A percentile compares a stretch with the other conserved stretches of the same genome.
phyloP scores from a whole-genome alignment of 2,113 vertebrate genomes.

The Oophaga pumilio region DNA sequence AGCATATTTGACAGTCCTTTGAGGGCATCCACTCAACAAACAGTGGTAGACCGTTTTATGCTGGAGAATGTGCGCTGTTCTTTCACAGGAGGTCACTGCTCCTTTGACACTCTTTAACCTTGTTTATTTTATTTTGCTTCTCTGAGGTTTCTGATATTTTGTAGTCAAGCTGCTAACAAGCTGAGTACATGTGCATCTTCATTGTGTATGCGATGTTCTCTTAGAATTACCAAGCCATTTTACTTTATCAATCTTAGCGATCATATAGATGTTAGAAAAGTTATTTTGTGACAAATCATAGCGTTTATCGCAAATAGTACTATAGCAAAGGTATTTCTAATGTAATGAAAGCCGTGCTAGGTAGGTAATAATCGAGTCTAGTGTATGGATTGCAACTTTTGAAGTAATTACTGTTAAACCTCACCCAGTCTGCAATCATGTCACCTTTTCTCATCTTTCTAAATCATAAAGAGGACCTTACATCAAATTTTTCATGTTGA shows the following conservation, averaged over 20 bases:
- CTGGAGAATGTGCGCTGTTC: not conserved
- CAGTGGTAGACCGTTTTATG: slow-evolving; percentile 6
- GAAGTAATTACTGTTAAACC: not conserved
- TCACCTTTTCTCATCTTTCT: not conserved
- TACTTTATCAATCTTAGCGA: not conserved
- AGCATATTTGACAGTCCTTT: slow-evolving; percentile 39
- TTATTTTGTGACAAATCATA: not conserved
- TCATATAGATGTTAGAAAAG: not conserved
- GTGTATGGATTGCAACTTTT: not conserved
- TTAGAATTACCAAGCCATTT: not conserved
- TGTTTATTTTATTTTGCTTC: slow-evolving; percentile 5
- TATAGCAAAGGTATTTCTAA: not conserved
- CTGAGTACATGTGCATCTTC: not conserved
- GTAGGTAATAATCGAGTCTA: not conserved
- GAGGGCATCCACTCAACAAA: slow-evolving; percentile 27
- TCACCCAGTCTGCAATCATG: not conserved
- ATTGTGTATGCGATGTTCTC: not conserved
- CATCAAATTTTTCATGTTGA: too few relatives aligned
- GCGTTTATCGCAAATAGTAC: not conserved
- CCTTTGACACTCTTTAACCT: slow-evolving; percentile 30
- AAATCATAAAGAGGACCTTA: too few relatives aligned
- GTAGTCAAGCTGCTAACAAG: not conserved
- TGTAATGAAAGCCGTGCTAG: not conserved
- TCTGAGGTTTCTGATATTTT: slow-evolving; percentile 10
- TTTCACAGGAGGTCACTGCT: slow-evolving; percentile 25